A percentile compares a stretch with the other conserved stretches of the same genome.
Evolutionary conservation across 1,140 invertebrate species (phyloP).

Genomic region (Diorhabda carinulata): DNA sequence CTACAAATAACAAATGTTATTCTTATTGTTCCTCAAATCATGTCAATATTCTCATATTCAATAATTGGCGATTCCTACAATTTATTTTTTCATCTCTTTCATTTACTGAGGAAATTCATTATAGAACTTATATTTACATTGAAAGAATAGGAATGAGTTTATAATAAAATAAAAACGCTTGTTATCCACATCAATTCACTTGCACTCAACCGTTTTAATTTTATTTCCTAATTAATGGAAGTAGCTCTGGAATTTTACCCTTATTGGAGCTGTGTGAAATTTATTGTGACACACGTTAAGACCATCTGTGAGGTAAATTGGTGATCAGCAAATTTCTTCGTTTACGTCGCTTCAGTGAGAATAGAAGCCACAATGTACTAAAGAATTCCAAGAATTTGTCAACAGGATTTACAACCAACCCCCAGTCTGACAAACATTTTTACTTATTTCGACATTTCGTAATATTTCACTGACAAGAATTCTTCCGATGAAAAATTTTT

Average conservation of each 20-base stretch:
- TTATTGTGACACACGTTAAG: constrained; percentile 32
- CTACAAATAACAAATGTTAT: no score
- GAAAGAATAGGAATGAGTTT: no score
- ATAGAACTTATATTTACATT: no score
- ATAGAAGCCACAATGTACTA: constrained; percentile 27
- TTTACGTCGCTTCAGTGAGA: constrained; percentile 27
- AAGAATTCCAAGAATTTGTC: constrained; percentile 37
- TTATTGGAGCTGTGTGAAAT: constrained; percentile 30
- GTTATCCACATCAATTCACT: not conserved
- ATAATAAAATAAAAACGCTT: not conserved
- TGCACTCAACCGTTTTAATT: not conserved
- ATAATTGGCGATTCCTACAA: no score
- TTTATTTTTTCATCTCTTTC: no score
- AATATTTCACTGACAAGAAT: not conserved
- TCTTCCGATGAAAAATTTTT: no score
- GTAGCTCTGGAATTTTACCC: constrained; percentile 20
- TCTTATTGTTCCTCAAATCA: no score
- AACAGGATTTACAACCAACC: constrained; percentile 34
- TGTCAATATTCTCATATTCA: no score
- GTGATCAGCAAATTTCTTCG: constrained; percentile 36
- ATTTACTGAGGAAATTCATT: no score
- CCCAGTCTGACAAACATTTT: constrained; percentile 24
- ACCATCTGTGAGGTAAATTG: constrained; percentile 41
- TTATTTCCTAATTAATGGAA: constrained; percentile 17
- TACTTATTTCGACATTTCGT: constrained; percentile 13